A percentile compares a stretch with the other conserved stretches of the same genome.
Evolutionary conservation across 1,140 invertebrate genomes (phyloP).

Genomic region (Bombus waltoni): DNA sequence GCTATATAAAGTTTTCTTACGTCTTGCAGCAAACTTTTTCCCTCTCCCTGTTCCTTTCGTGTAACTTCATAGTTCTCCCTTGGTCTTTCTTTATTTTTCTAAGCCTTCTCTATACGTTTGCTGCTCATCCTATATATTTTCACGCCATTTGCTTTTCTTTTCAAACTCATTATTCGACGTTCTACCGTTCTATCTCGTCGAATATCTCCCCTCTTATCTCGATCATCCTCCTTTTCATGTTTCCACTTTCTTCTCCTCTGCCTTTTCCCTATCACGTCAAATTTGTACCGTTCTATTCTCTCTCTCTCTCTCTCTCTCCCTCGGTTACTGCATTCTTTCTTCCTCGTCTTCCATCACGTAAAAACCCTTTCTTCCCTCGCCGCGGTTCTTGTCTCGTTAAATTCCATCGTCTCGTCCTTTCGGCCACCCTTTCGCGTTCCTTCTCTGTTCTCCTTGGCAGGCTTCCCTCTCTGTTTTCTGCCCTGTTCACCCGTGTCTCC

Average conservation of each 20-base stretch:
- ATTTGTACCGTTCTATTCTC: not conserved
- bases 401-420: not conserved
- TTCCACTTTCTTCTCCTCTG: not conserved
- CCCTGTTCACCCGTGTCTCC: constrained; percentile 45
- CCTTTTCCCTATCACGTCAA: not conserved
- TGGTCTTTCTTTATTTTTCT: not conserved
- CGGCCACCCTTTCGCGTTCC: not conserved
- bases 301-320: not conserved
- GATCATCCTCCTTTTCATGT: too few species aligned
- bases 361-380: not conserved
- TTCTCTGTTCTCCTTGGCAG: not conserved
- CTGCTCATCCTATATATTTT: not conserved
- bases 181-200: not conserved
- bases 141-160: too few species aligned
- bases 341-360: constrained; percentile 3
- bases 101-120: not conserved
- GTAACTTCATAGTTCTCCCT: not conserved
- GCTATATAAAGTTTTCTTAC: not conserved
- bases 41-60: not conserved
- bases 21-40: not conserved
- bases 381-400: constrained; percentile 11
- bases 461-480: constrained; percentile 5
- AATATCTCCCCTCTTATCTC: not conserved
- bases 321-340: not conserved
- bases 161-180: not conserved